Conservation (phyloP, 2,797 vertebrate species). For the Labroides dimidiatus region DNA sequence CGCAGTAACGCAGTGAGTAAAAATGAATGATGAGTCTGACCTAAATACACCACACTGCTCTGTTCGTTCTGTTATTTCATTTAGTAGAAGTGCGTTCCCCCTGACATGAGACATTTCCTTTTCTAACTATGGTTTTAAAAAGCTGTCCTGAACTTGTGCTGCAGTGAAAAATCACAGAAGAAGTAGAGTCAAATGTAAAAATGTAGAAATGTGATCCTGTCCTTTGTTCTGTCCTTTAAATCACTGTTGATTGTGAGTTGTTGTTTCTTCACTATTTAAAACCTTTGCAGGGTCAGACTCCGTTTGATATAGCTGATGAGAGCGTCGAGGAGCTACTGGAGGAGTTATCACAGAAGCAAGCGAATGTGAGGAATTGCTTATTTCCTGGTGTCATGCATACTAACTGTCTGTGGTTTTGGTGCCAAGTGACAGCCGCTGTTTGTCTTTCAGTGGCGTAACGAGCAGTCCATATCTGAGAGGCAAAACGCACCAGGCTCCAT, state of each 20-base stretch:
- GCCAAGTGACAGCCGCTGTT: conserved; percentile 10
- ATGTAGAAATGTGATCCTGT: not conserved
- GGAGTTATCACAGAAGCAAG: conserved; percentile 89
- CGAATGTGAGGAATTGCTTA: conserved; percentile 81
- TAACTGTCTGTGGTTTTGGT: not conserved
- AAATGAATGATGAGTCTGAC: not conserved
- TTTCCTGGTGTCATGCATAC: not conserved
- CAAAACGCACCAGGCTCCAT: conserved; percentile 79
- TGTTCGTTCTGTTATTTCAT: not conserved
- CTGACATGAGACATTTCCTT: not conserved
- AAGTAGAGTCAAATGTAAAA: not conserved
- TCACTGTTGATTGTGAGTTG: not conserved
- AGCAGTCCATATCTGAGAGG: conserved; percentile 84
- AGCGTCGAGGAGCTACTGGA: conserved; percentile 86
- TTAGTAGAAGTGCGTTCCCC: not conserved
- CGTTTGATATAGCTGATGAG: conserved; percentile 91
- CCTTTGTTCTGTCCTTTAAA: not conserved
- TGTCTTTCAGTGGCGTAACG: conserved; percentile 84
- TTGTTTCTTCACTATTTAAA: not conserved
- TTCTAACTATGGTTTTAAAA: not conserved
- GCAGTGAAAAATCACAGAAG: not conserved
- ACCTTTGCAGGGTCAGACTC: conserved; percentile 88
- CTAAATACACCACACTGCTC: not conserved
- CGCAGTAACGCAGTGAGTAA: conserved; percentile 88
- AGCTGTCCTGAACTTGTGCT: too few species aligned